Base-by-base conservation (phyloP, 2,113 vertebrate species). In the Coptodon bakossiorum region DNA sequence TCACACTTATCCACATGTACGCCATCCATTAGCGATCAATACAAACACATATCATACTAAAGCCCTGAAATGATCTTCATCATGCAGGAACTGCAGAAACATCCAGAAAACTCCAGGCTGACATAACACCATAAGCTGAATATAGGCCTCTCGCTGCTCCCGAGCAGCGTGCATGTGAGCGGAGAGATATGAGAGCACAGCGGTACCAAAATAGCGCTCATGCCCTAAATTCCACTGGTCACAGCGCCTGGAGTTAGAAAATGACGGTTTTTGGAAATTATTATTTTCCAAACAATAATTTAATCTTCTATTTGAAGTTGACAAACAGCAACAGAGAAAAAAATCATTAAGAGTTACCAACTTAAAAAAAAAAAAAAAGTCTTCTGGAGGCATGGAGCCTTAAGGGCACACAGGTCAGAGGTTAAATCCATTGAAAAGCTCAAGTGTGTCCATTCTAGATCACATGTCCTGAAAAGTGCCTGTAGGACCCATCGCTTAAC, bases 171-270 rank as follows among this genome's bases (percentile, higher is more conserved):
- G 53, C 50, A 79, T 10, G 71, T 17, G 63, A 66, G 83, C 27
- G 80, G 10, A 56, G 82, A 50, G 79, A 92, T 57, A 86, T 34
- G 82, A 86, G 87, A 83, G 83, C 89, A 3, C 88, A 80, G 85
- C 86, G 6, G 76, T 8, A 93, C 90, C 89, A 90, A 94, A 95
- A 95, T 94, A 95, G 93, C 88, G 79, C 87, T 63, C 68, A 1
- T 93, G 93, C 78, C 94, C 94, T 88, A 88, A 92, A 94, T 95
- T 94, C 90, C 80, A 89, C 86, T 34, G 86, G 82, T 71, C 89
- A 5, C 56, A 63, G 83, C 27, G 68, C 17, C 86, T 10, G 43
- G 16, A 50, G 45, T 52, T 52, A 0, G 45, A 34, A 34, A 78
- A 50, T 13, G 8, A 24, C 2, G 0, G 3, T 17, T 85, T 82